Evolutionary conservation across 2,888 invertebrate genomes (phyloP).

Genomic region (Marronus borbonicus): DNA sequence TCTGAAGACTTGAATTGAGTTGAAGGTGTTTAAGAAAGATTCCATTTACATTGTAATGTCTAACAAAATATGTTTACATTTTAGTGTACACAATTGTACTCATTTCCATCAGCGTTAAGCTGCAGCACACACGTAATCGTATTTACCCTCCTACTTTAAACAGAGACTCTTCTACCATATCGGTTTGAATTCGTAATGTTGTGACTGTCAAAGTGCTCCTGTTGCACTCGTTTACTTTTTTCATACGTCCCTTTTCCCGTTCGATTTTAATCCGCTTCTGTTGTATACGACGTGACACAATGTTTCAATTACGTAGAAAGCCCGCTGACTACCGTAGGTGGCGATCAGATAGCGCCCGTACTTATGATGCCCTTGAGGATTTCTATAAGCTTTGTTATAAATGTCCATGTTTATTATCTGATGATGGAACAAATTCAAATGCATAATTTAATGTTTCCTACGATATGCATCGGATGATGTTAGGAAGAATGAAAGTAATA

Average conservation of each 20-base stretch:
- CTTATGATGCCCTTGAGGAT: slow-evolving; percentile 21
- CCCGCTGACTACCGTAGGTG: slow-evolving; percentile 32
- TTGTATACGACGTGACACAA: slow-evolving; percentile 40
- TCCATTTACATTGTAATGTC: too few species aligned
- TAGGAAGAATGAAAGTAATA: background rate
- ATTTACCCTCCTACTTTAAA: slow-evolving; percentile 49
- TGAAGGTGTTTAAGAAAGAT: too few species aligned
- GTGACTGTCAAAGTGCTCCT: slow-evolving; percentile 21
- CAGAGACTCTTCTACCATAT: slow-evolving; percentile 18
- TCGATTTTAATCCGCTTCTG: slow-evolving; percentile 39
- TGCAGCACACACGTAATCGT: slow-evolving; percentile 47
- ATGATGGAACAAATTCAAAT: slow-evolving; percentile 9
- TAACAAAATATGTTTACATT: too few species aligned
- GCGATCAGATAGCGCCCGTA: slow-evolving; percentile 32
- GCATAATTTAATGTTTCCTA: background rate
- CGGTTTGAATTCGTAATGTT: slow-evolving; percentile 40
- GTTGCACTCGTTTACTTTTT: slow-evolving; percentile 28
- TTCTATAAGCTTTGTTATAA: slow-evolving; percentile 22
- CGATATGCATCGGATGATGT: background rate
- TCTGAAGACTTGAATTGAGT: too few species aligned
- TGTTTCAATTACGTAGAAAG: slow-evolving; percentile 45
- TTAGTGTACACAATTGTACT: slow-evolving; percentile 6
- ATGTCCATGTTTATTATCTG: slow-evolving; percentile 24
- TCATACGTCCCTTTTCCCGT: slow-evolving; percentile 6
- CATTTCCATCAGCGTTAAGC: slow-evolving; percentile 42